Base-by-base conservation (phyloP, 1,140 invertebrate genomes). In the Saccostrea echinata region DNA sequence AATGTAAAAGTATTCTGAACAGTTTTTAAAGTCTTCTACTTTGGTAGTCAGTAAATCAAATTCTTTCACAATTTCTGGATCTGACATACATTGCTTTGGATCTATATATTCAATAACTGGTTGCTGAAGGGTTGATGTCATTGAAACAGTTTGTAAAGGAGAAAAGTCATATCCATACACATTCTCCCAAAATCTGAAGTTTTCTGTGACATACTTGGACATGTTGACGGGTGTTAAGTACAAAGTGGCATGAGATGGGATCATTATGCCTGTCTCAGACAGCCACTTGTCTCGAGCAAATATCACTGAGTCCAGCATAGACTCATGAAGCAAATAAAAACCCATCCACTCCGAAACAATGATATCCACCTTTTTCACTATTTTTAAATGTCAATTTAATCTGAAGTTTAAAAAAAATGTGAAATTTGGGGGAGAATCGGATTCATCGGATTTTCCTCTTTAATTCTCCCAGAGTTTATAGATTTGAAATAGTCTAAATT, bases 291-390 rank as follows among this genome's bases (percentile, higher is more conserved):
- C 92, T 68, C 94, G 76, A 0, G 94, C 94, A 87, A 89, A 93
- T 8, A 95, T 89, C 8, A 95, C 94, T 4, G 94, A 95, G 57
- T 95, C 94, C 18, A 95, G 85, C 95, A 95, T 95, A 0, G 93
- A 95, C 85, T 95, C 95, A 88, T 95, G 95, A 0, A 95, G 90
- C 8, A 95, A 90, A 86, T 94, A 95, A 86, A 95, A 95, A 0
- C 94, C 95, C 95, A 95, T 95, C 95, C 95, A 95, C 91, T 95
- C 95, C 2, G 94, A 95, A 35, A 95, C 91, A 24, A 95, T 94
- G 43, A 95, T 89, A 87, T 95, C 95, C 1, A 95, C 94, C 87
- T 94, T 90, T 3, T 90, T 64, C 11, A 90, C 88, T 6, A 2
- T 43, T 43, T 43, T 43, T 43, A 43, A 43, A 3, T 43, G 43